Evolutionary conservation across 1,140 invertebrate species (phyloP), one percentile per base, ranked within the genome.

Genomic region (Parapsyche elsis): DNA sequence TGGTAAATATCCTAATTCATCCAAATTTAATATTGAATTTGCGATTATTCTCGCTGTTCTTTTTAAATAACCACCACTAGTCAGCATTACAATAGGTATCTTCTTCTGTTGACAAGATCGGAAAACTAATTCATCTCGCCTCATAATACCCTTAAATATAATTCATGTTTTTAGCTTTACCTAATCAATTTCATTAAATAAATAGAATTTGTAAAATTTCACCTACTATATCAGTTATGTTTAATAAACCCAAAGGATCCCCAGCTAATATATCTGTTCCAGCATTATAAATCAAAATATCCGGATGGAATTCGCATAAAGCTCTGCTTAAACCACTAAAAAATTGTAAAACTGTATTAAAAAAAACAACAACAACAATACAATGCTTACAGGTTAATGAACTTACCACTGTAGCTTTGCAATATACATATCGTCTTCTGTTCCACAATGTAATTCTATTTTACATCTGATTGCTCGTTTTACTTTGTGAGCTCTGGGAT

Each of bases 11-110:
- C 84, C 86, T 70, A 87, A 87, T 1, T 80, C 84, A 79, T 90
- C 86, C 2, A 96, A 88, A 88, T 96, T 96, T 21, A 93, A 85
- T 81, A 96, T 94, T 7, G 95, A 96, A 84, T 94, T 92, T 0
- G 95, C 94, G 74, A 97, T 96, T 78, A 97, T 92, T 82, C 88
- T 88, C 0, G 95, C 95, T 0, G 94, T 95, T 76, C 89, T 89
- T 78, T 91, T 91, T 61, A 93, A 89, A 87, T 97, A 97, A 0
- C 96, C 96, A 9, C 96, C 96, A 85, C 95, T 96, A 0, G 95
- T 96, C 16, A 97, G 85, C 95, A 97, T 97, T 0, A 96, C 92
- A 59, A 97, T 93, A 0, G 96, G 95, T 81, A 96, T 93, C 10
- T 89, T 85, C 14, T 90, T 85, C 5, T 91, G 81, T 77, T 90